These are phyloP conservation scores for Cheilosia impressa DNA, from an alignment of 2,888 invertebrate species.

Conservation along the genomic window DNA sequence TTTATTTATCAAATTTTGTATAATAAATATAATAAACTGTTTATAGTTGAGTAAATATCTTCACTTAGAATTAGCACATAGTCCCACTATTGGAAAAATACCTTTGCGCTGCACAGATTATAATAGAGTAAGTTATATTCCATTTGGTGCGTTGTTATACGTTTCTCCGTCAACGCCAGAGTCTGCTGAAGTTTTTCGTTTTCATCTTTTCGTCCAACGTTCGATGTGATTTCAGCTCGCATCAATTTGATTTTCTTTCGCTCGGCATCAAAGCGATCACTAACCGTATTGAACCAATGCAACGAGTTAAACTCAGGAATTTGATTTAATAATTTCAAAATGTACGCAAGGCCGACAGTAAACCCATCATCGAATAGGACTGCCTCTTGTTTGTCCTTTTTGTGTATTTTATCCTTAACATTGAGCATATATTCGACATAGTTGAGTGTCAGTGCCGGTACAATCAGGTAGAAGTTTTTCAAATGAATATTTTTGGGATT, in stretches of 20 bases:
- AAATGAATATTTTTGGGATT: slow-evolving; percentile 94
- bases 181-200: slow-evolving; percentile 96
- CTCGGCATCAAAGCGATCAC: slow-evolving; percentile 89
- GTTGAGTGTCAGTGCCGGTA: slow-evolving; percentile 97
- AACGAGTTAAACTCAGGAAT: slow-evolving; percentile 94
- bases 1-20: slow-evolving; percentile 17
- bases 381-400: slow-evolving; percentile 89
- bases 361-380: slow-evolving; percentile 99
- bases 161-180: slow-evolving; percentile 93
- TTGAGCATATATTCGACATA: slow-evolving; percentile 96
- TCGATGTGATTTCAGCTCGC: slow-evolving; percentile 87
- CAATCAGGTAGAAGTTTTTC: slow-evolving; percentile 95
- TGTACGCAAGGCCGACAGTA: slow-evolving; percentile 97
- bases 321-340: slow-evolving; percentile 95
- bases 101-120: slow-evolving; percentile 96
- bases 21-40: neutral
- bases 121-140: slow-evolving; percentile 96
- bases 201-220: slow-evolving; percentile 75
- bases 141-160: slow-evolving; percentile 90
- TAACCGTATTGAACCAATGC: slow-evolving; percentile 97
- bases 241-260: slow-evolving; percentile 84
- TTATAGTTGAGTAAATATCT: neutral
- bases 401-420: slow-evolving; percentile 95
- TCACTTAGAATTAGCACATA: slow-evolving; percentile 10
- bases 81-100: slow-evolving; percentile 91